Evolutionary conservation across 2,113 vertebrate genomes (phyloP).

Genomic region (Myodes glareolus): DNA sequence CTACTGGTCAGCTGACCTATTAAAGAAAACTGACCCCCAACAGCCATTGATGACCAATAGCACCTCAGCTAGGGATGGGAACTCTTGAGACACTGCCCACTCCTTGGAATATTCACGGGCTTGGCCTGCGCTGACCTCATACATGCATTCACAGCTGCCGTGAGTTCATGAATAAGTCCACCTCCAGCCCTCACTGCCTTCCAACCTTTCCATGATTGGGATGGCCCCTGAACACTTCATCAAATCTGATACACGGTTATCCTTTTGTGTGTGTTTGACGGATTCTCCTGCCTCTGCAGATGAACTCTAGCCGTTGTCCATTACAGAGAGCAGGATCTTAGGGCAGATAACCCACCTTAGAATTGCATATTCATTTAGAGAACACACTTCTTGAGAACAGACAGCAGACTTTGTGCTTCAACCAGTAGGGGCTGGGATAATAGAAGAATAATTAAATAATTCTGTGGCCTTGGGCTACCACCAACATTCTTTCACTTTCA

Average conservation of each 20-base stretch:
- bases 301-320: background rate
- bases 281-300: background rate
- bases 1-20: background rate
- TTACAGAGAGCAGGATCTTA: background rate
- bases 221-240: background rate
- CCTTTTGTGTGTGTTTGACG: background rate
- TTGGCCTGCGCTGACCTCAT: background rate
- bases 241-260: background rate
- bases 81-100: background rate
- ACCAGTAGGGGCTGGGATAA: background rate
- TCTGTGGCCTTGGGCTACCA: background rate
- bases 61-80: background rate
- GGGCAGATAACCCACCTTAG: background rate
- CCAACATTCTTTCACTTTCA: slow-evolving; percentile 19
- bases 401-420: background rate
- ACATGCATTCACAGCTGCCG: background rate
- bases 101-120: background rate
- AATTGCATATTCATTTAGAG: background rate
- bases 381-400: background rate
- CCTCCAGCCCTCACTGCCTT: background rate
- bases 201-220: background rate
- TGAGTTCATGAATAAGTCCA: background rate
- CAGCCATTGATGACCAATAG: background rate
- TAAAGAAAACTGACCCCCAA: background rate
- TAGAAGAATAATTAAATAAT: background rate